Base-by-base conservation (phyloP, 2,888 invertebrate genomes). In the Pterostichus madidus region DNA sequence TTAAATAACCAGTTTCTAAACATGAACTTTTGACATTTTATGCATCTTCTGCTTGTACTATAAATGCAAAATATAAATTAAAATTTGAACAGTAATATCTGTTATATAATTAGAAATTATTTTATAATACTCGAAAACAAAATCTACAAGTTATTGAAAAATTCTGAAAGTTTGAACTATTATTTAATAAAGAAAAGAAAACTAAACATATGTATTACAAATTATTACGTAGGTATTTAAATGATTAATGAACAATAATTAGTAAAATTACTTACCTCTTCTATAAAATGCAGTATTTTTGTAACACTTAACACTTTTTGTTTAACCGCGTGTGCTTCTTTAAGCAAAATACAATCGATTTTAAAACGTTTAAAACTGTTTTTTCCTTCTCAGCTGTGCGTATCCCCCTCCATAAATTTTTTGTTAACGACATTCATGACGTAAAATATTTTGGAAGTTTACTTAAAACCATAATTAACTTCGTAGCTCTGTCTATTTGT, bases 361-460 rank as follows among this genome's bases (percentile, higher is more conserved):
- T 71, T 71, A 71, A 71, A 71, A 44, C 44, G 44, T 10, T 46
- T 71, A 11, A 44, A 17, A 35, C 17, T 1, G 0, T 17, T 11
- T 71, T 71, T 44, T 71, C 44, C 44, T 10, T 17, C 10, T 44
- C 7, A 56, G 6, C 17, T 13, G 2, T 56, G 6, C 17, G 15
- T 44, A 11, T 68, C 68, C 44, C 39, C 68, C 68, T 13, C 68
- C 15, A 71, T 44, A 11, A 32, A 17, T 35, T 32, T 44, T 56
- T 10, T 8, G 17, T 2, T 11, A n/a, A 32, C 44, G 68, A 71
- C 46, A 10, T 17, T 71, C 68, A 44, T 71, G 68, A 71, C 68
- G 68, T 71, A 44, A 71, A 17, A n/a, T 71, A 71, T 71, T 71
- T 71, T 64, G 64, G 68, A 71, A 71, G 44, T 44, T 24, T 44